Conservation (phyloP, 2,797 vertebrate genomes). For the Okamejei kenojei region DNA sequence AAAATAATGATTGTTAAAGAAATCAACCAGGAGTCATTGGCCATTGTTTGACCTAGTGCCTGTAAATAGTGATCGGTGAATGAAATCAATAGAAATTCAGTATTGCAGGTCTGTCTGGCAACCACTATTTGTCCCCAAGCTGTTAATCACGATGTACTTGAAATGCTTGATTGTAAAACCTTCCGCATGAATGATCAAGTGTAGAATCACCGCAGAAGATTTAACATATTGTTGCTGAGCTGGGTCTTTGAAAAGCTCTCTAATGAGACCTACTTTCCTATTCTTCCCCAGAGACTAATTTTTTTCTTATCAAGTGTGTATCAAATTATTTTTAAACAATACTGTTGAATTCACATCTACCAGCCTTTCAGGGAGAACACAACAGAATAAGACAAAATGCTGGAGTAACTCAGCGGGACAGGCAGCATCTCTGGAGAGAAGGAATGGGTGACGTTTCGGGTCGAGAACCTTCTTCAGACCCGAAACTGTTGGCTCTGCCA, state of each 20-base stretch:
- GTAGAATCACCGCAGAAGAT: neutral
- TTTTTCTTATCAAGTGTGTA: neutral
- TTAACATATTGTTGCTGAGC: neutral
- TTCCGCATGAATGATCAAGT: neutral
- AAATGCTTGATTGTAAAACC: neutral
- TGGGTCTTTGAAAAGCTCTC: neutral
- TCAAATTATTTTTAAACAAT: neutral
- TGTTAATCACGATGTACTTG: neutral
- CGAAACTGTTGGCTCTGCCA: too few species aligned
- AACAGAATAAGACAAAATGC: too few species aligned
- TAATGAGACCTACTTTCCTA: neutral
- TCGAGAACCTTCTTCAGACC: too few species aligned
- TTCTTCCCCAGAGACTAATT: neutral
- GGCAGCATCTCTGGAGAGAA: too few species aligned
- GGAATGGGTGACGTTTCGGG: too few species aligned
- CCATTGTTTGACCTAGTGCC: neutral
- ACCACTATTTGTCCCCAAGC: neutral
- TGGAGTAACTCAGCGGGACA: too few species aligned
- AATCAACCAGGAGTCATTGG: neutral
- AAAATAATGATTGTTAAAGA: neutral
- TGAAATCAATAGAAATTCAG: neutral
- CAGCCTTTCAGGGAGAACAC: neutral
- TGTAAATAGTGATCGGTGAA: neutral
- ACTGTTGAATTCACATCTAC: neutral
- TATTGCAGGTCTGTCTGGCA: neutral